These are phyloP conservation scores for Cyclophora albipunctata DNA, from an alignment of 2,888 invertebrate genomes.

Conservation along the genomic window DNA sequence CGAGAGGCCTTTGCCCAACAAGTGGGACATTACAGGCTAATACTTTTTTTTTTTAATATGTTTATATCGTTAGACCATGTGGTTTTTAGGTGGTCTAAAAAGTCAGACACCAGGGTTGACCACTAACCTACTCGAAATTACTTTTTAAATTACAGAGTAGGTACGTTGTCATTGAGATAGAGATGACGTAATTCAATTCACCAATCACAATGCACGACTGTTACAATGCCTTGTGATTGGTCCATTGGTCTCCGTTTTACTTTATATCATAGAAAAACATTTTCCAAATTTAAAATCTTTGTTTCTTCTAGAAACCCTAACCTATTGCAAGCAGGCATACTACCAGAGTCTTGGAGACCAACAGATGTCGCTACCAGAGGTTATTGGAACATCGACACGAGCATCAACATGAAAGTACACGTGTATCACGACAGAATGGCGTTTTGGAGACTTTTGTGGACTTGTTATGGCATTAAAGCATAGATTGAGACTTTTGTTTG, in stretches of 20 bases:
- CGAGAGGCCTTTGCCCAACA: too few relatives aligned
- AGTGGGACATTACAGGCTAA: too few relatives aligned
- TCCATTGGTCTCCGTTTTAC: too few relatives aligned
- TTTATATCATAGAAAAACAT: too few relatives aligned
- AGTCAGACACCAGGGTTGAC: too few relatives aligned
- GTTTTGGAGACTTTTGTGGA: conserved; percentile 43
- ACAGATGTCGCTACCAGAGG: conserved; percentile 17
- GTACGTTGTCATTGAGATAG: background rate
- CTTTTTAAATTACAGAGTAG: background rate
- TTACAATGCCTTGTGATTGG: too few relatives aligned
- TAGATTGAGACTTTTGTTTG: too few relatives aligned
- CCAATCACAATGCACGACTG: too few relatives aligned
- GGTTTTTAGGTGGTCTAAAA: background rate
- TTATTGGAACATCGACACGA: conserved; percentile 36
- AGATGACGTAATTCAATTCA: too few relatives aligned
- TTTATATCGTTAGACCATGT: too few relatives aligned
- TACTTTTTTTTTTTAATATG: too few relatives aligned
- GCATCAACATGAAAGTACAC: conserved; percentile 23
- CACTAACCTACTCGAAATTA: too few relatives aligned
- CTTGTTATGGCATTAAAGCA: background rate
- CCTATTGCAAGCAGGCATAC: conserved; percentile 25
- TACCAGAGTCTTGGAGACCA: conserved; percentile 39
- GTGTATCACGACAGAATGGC: conserved; percentile 34
- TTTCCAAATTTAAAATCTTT: background rate
- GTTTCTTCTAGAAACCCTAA: conserved; percentile 41